Evolutionary conservation across 23 tunicate genomes (phyloP).

Genomic region (Corella eumyota): DNA sequence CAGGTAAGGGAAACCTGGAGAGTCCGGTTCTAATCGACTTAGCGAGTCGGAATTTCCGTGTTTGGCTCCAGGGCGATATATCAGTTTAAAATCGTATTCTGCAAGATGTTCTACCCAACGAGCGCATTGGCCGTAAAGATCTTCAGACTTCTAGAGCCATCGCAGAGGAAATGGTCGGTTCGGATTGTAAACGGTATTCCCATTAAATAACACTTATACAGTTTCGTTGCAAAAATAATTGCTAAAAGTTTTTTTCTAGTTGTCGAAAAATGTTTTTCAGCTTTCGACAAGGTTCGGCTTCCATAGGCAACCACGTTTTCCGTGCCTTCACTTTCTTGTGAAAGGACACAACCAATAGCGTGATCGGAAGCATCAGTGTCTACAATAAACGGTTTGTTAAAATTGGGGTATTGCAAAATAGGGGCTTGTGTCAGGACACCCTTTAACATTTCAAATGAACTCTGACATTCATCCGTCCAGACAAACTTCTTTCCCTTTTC

Average conservation of each 20-base stretch:
- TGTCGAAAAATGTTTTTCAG: conserved; percentile 3
- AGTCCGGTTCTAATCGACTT: conserved; percentile 4
- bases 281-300: conserved; percentile 6
- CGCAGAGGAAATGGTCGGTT: conserved; percentile 16
- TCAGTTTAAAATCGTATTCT: conserved; percentile 13
- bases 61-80: conserved; percentile 13
- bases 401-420: conserved; percentile 8
- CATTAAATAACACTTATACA: conserved; percentile 5
- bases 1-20: background rate
- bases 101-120: conserved; percentile 24
- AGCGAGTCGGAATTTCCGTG: conserved; percentile 23
- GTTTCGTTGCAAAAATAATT: conserved; percentile 4
- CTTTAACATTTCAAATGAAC: conserved; percentile 13
- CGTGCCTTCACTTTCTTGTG: background rate
- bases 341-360: conserved; percentile 9
- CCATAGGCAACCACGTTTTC: conserved; percentile 7
- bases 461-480: conserved; percentile 12
- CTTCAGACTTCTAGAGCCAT: conserved; percentile 13
- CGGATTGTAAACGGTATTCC: conserved; percentile 3
- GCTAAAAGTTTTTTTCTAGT: background rate
- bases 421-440: conserved; percentile 7
- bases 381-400: conserved; percentile 3
- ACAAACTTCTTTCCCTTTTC: conserved; percentile 1
- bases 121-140: conserved; percentile 25
- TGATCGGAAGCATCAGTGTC: conserved; percentile 14